Conservation (phyloP, 2,113 vertebrate species). For the Anhinga rufa region DNA sequence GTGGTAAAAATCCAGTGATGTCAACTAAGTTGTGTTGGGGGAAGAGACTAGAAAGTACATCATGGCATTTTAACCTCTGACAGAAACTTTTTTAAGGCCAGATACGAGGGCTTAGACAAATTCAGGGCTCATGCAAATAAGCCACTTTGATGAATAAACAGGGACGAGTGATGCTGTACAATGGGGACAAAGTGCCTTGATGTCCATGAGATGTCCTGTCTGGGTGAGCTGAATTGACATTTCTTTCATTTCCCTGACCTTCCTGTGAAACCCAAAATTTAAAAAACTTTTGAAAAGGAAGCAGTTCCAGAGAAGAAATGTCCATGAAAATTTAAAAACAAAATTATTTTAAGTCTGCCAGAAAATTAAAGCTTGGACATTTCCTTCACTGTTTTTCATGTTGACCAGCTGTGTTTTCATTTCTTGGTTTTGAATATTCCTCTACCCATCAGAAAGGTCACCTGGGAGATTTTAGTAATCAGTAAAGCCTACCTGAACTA, state of each 20-base stretch:
- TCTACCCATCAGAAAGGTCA: background rate
- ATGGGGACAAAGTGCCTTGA: background rate
- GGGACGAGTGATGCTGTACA: background rate
- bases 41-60: background rate
- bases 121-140: background rate
- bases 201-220: background rate
- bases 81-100: background rate
- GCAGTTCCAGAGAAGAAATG: background rate
- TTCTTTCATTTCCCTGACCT: background rate
- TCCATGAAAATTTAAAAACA: background rate
- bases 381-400: background rate
- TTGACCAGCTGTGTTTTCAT: background rate
- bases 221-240: background rate
- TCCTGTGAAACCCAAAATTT: background rate
- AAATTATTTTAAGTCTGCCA: background rate
- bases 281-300: background rate
- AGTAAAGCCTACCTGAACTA: background rate
- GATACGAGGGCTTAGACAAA: background rate
- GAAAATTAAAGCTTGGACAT: background rate
- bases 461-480: background rate
- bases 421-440: background rate
- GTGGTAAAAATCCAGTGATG: background rate
- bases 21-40: background rate
- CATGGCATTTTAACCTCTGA: background rate
- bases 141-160: background rate